Evolutionary conservation across 2,797 vertebrate species (phyloP).

Genomic region (Smutsia temminckii): DNA sequence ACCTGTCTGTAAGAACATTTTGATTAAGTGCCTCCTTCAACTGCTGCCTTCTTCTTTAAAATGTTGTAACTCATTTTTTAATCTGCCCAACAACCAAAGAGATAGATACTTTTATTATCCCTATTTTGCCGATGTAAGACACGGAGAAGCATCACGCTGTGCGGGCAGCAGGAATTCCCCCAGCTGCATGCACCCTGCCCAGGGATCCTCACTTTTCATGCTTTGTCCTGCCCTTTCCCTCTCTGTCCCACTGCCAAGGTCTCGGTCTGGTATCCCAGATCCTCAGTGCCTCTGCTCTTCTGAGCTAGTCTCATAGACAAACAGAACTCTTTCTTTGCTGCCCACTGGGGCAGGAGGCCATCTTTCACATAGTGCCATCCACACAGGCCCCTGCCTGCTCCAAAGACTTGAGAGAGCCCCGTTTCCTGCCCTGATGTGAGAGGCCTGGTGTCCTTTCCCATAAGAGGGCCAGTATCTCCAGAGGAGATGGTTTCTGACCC

Average conservation of each 20-base stretch:
- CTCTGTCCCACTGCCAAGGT: not conserved
- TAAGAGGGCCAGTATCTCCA: not conserved
- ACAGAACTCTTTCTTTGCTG: not conserved
- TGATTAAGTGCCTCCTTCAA: not conserved
- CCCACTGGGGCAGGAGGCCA: not conserved
- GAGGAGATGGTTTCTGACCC: accelerated
- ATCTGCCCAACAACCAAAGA: not conserved
- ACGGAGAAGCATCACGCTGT: not conserved
- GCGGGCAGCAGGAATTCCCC: not conserved
- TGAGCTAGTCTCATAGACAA: not conserved
- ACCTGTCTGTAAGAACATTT: not conserved
- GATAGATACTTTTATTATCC: not conserved
- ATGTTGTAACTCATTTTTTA: not conserved
- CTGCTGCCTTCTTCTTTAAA: not conserved
- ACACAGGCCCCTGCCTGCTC: not conserved
- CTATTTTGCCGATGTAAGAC: not conserved
- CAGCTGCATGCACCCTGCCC: not conserved
- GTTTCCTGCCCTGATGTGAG: not conserved
- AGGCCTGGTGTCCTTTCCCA: not conserved
- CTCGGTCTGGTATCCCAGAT: not conserved
- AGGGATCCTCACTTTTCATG: not conserved
- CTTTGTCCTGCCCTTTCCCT: not conserved
- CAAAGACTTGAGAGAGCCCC: not conserved
- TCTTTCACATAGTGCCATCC: not conserved
- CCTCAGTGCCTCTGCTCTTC: not conserved